phyloP scores from a whole-genome alignment of 2,888 invertebrate genomes.

The Philereme transversata region DNA sequence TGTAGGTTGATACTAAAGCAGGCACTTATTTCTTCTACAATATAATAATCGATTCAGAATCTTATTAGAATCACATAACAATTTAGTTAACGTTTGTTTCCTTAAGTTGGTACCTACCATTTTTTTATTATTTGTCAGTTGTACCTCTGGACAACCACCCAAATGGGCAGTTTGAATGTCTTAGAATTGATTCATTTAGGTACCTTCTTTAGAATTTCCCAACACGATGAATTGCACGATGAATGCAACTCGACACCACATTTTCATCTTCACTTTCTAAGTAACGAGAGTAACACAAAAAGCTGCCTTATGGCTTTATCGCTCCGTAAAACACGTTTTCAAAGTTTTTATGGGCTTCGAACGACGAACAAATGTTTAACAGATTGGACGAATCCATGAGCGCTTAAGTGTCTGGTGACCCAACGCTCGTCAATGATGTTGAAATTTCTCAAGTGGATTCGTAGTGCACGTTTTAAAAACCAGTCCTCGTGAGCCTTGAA shows the following conservation, averaged over 20 bases:
- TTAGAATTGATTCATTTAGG: background rate
- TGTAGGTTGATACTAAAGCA: background rate
- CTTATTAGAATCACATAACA: background rate
- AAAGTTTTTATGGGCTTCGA: slow-evolving; percentile 34
- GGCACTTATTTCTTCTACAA: background rate
- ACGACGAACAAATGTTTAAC: slow-evolving; percentile 46
- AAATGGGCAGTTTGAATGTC: too few relatives aligned
- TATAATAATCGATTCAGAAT: background rate
- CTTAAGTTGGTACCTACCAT: too few relatives aligned
- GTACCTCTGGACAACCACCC: too few relatives aligned
- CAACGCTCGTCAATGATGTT: slow-evolving; percentile 59
- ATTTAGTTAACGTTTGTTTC: too few relatives aligned
- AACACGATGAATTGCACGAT: background rate
- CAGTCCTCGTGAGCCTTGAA: slow-evolving; percentile 70
- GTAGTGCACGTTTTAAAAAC: slow-evolving; percentile 70
- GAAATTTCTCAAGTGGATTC: slow-evolving; percentile 71
- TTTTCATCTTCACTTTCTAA: slow-evolving; percentile 21
- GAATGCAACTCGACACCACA: background rate
- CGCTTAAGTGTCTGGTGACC: slow-evolving; percentile 49
- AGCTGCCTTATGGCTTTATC: slow-evolving; percentile 28
- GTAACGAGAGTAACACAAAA: slow-evolving; percentile 26
- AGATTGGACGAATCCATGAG: slow-evolving; percentile 49
- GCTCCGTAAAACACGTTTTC: slow-evolving; percentile 38
- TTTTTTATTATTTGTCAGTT: too few relatives aligned
- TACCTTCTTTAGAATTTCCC: background rate